phyloP scores from a whole-genome alignment of 2,888 invertebrate species.

The Apamea epomidion region DNA sequence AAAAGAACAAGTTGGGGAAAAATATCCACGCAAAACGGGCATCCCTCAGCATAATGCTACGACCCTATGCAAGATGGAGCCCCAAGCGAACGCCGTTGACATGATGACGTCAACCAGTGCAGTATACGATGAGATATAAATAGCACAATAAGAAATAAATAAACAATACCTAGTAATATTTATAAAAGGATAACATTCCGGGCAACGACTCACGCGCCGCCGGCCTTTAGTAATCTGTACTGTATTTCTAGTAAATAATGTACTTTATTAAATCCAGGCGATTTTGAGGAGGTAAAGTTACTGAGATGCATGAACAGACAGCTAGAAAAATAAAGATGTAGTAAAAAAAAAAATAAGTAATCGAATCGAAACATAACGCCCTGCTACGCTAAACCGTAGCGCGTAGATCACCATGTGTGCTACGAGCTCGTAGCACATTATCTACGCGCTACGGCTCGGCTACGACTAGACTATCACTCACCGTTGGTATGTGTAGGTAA shows the following conservation, averaged over 20 bases:
- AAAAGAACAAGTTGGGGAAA: neutral
- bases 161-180: too few relatives aligned
- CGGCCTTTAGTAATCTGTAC: neutral
- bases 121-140: neutral
- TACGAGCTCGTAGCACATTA: conserved; percentile 23
- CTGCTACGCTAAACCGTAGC: neutral
- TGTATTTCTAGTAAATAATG: neutral
- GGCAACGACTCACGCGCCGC: neutral
- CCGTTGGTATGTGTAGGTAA: neutral
- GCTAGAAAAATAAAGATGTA: neutral
- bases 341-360: neutral
- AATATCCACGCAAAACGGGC: neutral
- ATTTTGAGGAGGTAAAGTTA: neutral
- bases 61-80: neutral
- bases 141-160: neutral
- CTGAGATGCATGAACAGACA: neutral
- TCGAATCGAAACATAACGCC: neutral
- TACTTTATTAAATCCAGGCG: neutral
- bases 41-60: neutral
- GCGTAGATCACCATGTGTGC: conserved; percentile 12
- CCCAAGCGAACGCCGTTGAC: neutral
- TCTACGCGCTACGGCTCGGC: conserved; percentile 17
- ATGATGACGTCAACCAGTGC: neutral
- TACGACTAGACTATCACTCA: conserved; percentile 1
- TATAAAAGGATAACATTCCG: too few relatives aligned